A percentile compares a stretch with the other conserved stretches of the same genome.
Evolutionary conservation across 2,113 vertebrate genomes (phyloP).

Genomic region (Dipodomys ordii): DNA sequence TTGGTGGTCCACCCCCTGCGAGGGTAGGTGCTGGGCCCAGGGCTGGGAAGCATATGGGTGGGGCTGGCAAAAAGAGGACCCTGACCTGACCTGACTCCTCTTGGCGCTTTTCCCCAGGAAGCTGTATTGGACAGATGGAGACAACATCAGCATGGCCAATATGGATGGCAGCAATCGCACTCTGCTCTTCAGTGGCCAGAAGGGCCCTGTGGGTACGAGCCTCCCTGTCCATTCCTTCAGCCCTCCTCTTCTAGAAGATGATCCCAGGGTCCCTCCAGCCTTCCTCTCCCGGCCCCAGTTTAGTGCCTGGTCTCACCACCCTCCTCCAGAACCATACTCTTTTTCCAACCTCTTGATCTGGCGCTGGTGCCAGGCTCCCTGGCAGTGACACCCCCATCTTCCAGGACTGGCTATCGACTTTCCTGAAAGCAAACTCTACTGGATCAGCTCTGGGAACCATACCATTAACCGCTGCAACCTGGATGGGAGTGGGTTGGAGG

Average conservation of each 20-base stretch:
- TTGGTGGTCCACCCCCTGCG: constrained; percentile 94
- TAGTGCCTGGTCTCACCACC: neutral
- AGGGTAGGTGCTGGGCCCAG: constrained; percentile 86
- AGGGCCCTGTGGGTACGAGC: constrained; percentile 93
- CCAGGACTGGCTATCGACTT: constrained; percentile 96
- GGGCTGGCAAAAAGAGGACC: no score
- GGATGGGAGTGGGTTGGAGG: constrained; percentile 91
- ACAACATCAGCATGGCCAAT: constrained; percentile 96
- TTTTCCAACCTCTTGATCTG: neutral
- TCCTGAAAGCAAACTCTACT: constrained; percentile 93
- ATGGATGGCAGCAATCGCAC: constrained; percentile 95
- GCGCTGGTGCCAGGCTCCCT: neutral
- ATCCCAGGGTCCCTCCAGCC: neutral
- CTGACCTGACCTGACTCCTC: neutral
- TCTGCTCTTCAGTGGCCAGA: constrained; percentile 93
- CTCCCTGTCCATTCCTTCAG: rapidly evolving
- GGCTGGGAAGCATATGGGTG: rapidly evolving
- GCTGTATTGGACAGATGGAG: constrained; percentile 97
- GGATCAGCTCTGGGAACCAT: constrained; percentile 96
- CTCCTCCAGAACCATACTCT: neutral
- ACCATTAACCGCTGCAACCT: constrained; percentile 94
- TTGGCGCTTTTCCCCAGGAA: constrained; percentile 86
- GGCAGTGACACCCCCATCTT: neutral
- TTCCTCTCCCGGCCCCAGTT: neutral
- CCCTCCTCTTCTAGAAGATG: rapidly evolving